These are phyloP conservation scores for Phyllostomus hastatus DNA, from an alignment of 2,113 vertebrate species.

Conservation along the genomic window DNA sequence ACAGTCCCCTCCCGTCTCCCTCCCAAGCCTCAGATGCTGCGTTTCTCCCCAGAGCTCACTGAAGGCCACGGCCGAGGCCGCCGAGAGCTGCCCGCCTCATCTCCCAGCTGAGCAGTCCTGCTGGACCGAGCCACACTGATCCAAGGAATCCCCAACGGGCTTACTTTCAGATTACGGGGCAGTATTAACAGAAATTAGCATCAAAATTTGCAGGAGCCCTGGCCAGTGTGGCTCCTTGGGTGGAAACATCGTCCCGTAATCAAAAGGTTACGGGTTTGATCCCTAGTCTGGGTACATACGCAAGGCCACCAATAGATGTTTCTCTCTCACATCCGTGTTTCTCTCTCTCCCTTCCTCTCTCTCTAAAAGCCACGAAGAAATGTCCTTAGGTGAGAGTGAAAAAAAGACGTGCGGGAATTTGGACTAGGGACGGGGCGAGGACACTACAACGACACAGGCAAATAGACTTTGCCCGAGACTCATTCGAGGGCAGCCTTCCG, in stretches of 20 bases:
- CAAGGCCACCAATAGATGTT: too few species aligned
- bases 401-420: not conserved
- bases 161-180: not conserved
- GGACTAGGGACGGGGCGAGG: not conserved
- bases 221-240: too few species aligned
- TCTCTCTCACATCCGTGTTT: too few species aligned
- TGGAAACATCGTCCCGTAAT: too few species aligned
- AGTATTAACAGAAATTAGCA: not conserved
- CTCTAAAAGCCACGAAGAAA: too few species aligned
- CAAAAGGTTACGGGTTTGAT: too few species aligned
- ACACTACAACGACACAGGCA: not conserved
- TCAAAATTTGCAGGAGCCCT: not conserved
- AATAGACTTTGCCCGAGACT: not conserved
- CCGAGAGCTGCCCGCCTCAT: too few species aligned
- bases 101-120: not conserved
- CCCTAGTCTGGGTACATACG: too few species aligned
- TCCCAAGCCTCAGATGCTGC: not conserved
- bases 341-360: too few species aligned
- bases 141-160: not conserved
- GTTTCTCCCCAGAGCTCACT: not conserved
- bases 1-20: not conserved
- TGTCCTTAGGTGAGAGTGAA: too few species aligned
- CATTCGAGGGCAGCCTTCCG: not conserved
- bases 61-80: not conserved
- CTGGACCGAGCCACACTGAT: not conserved